Conservation (phyloP, 2,113 vertebrate genomes). For the Percopsis transmontana region DNA sequence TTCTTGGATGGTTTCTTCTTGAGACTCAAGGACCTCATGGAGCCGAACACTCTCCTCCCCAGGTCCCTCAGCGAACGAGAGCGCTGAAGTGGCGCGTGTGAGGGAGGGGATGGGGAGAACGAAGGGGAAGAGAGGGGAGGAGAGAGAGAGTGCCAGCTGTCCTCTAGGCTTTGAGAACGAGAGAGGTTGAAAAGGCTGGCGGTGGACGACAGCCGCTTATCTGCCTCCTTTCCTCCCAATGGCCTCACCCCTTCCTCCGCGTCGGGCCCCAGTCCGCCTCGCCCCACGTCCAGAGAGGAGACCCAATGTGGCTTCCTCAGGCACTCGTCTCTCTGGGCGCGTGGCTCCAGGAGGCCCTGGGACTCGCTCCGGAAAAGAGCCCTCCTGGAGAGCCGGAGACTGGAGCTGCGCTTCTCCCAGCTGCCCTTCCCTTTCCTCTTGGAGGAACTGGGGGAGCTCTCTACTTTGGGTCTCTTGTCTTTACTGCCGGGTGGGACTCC, state of each 20-base stretch:
- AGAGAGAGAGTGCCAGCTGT: conserved; percentile 75
- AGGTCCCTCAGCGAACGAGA: conserved; percentile 81
- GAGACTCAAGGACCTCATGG: conserved; percentile 79
- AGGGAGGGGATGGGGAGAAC: conserved; percentile 76
- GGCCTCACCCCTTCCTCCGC: conserved; percentile 59
- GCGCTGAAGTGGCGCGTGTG: conserved; percentile 70
- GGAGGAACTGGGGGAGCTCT: conserved; percentile 61
- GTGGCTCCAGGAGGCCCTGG: conserved; percentile 74
- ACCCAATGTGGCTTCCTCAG: conserved; percentile 74
- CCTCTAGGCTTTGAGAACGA: conserved; percentile 79
- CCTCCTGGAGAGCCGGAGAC: conserved; percentile 71
- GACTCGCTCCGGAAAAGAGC: conserved; percentile 78
- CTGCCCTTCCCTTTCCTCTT: conserved; percentile 67
- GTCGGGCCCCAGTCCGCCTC: conserved; percentile 42
- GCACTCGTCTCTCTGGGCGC: conserved; percentile 53
- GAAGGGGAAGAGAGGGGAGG: conserved; percentile 79
- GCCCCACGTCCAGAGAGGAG: conserved; percentile 79
- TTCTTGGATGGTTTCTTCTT: conserved; percentile 77
- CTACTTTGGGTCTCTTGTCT: conserved; percentile 65
- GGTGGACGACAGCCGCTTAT: conserved; percentile 77
- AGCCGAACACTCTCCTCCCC: conserved; percentile 79
- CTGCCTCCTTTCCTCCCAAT: conserved; percentile 61
- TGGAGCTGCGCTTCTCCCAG: conserved; percentile 71
- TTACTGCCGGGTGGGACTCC: conserved; percentile 47
- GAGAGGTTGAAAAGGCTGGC: conserved; percentile 80